Percentiles rank a stretch among this genome's conserved stretches.
These are phyloP conservation scores for Charadrius vociferus DNA, from an alignment of 2,113 vertebrate genomes.

Conservation along the genomic window DNA sequence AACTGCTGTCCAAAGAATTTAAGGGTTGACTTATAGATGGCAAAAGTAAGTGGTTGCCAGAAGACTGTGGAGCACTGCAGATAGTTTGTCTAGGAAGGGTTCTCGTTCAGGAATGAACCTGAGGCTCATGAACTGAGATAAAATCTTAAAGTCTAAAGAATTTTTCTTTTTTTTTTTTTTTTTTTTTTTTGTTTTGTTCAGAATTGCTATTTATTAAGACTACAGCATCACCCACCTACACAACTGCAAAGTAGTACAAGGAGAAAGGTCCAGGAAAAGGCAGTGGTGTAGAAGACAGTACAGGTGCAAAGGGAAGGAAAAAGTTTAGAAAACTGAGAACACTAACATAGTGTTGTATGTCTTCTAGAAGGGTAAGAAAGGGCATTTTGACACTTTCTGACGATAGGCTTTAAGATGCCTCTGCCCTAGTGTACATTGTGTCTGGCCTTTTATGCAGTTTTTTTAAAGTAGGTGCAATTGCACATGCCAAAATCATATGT, in stretches of 20 bases:
- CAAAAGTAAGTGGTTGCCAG: background rate
- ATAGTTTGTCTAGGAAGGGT: background rate
- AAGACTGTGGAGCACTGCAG: background rate
- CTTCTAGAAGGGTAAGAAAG: background rate
- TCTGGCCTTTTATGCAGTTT: background rate
- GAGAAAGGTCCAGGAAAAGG: background rate
- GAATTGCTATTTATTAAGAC: background rate
- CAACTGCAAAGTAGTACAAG: background rate
- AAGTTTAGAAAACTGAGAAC: background rate
- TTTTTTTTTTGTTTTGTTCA: too few relatives aligned
- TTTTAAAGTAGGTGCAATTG: background rate
- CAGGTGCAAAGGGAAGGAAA: background rate
- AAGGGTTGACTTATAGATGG: background rate
- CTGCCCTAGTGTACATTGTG: background rate
- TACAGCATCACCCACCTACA: background rate
- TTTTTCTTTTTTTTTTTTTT: too few relatives aligned
- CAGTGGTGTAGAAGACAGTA: background rate
- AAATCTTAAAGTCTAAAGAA: background rate
- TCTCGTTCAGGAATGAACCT: background rate
- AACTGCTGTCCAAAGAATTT: background rate
- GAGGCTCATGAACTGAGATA: background rate
- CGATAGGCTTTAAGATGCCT: background rate
- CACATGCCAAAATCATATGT: rapidly evolving
- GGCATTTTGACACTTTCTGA: background rate
- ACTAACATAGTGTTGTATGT: too few relatives aligned